Evolutionary conservation across 2,113 vertebrate species (phyloP).

Genomic region (Pangasianodon gigas): DNA sequence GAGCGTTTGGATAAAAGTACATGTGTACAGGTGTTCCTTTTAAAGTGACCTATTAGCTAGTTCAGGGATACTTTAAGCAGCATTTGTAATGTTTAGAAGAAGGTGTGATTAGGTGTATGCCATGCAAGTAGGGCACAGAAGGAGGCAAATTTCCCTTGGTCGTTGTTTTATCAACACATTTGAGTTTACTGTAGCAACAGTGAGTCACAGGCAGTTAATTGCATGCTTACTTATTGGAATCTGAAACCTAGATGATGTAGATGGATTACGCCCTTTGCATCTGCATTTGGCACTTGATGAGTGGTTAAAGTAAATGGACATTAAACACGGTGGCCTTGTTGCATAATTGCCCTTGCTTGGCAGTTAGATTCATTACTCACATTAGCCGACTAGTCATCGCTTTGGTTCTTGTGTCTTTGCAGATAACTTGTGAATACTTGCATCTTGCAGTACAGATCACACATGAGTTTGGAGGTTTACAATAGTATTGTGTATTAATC

Average conservation of each 20-base stretch:
- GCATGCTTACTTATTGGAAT: not conserved
- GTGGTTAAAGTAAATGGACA: not conserved
- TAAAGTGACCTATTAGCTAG: not conserved
- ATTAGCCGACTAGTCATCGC: not conserved
- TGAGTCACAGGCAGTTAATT: not conserved
- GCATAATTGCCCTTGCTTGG: not conserved
- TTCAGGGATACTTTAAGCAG: not conserved
- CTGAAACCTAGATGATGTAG: not conserved
- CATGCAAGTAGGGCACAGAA: not conserved
- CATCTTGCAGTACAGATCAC: not conserved
- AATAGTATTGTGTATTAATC: not conserved
- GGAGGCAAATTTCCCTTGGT: not conserved
- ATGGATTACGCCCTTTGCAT: not conserved
- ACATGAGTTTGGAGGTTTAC: not conserved
- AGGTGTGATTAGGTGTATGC: not conserved
- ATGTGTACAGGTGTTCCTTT: not conserved
- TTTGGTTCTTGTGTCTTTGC: not conserved
- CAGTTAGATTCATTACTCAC: not conserved
- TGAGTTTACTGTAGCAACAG: constrained; percentile 7
- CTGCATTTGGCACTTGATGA: not conserved
- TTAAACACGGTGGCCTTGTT: not conserved
- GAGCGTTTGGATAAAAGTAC: not conserved
- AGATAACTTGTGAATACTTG: not conserved
- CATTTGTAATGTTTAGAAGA: not conserved
- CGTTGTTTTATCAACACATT: not conserved